A percentile compares a stretch with the other conserved stretches of the same genome.
Conservation (phyloP, 2,797 vertebrate genomes). For the Cryptoblepharus egeriae region DNA sequence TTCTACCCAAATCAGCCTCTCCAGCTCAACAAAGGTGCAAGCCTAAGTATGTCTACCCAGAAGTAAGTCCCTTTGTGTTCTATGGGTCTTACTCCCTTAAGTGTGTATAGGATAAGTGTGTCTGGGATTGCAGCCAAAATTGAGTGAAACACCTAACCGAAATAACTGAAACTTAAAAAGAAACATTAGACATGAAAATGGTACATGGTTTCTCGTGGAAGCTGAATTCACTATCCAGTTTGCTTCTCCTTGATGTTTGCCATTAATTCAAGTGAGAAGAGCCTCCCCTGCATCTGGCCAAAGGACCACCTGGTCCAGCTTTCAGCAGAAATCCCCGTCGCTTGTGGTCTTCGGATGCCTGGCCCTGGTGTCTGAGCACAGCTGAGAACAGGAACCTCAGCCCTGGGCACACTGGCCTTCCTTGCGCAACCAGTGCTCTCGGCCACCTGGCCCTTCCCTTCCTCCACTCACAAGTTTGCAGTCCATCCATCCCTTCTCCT, state of each 20-base stretch:
- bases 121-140: too few relatives aligned
- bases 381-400: background rate
- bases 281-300: too few relatives aligned
- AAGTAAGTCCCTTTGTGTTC: too few relatives aligned
- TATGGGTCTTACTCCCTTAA: too few relatives aligned
- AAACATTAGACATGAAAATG: background rate
- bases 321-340: background rate
- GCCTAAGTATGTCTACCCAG: too few relatives aligned
- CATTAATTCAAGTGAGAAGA: background rate
- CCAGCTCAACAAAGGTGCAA: too few relatives aligned
- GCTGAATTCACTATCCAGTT: background rate
- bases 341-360: background rate
- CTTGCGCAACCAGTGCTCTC: too few relatives aligned
- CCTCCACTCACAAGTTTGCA: background rate
- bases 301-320: too few relatives aligned
- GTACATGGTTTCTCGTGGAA: background rate
- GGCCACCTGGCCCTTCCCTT: background rate
- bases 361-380: background rate
- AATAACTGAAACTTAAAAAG: background rate
- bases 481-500: conserved; percentile 35
- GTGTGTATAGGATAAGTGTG: too few relatives aligned
- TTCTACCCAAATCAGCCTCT: background rate
- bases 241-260: background rate
- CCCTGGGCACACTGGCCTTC: background rate
- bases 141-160: background rate